Evolutionary conservation across 2,113 vertebrate genomes (phyloP).

Genomic region (Leucosticte australis): DNA sequence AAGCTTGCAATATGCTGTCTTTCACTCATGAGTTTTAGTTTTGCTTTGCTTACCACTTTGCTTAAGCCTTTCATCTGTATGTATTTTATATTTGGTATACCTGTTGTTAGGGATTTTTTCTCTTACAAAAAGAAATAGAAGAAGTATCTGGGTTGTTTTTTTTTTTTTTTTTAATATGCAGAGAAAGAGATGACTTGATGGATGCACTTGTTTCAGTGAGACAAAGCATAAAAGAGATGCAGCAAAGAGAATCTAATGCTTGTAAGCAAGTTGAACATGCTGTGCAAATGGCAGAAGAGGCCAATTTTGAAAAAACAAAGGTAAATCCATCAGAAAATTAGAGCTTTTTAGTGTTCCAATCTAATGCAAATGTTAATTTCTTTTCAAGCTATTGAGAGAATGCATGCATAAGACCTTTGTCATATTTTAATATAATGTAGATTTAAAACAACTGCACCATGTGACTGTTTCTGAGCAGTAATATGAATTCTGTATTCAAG

Average conservation of each 20-base stretch:
- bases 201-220: conserved; percentile 77
- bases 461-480: not conserved
- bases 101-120: not conserved
- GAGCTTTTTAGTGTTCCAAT: not conserved
- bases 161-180: conserved; percentile 51
- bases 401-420: not conserved
- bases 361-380: not conserved
- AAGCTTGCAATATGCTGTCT: not conserved
- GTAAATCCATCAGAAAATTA: conserved; percentile 41
- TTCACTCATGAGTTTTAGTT: not conserved
- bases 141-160: not conserved
- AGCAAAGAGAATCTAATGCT: conserved; percentile 83
- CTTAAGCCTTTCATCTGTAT: not conserved
- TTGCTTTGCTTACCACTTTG: not conserved
- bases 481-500: not conserved
- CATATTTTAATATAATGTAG: not conserved
- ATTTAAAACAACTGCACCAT: not conserved
- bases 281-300: conserved; percentile 88
- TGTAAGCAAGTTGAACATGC: conserved; percentile 89
- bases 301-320: conserved; percentile 86
- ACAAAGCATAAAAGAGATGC: conserved; percentile 75
- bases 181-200: conserved; percentile 91
- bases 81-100: not conserved
- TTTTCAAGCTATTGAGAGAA: not conserved
- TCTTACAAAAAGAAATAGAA: not conserved